Conservation (phyloP, 2,888 invertebrate species). For the Bellardia pandia region DNA sequence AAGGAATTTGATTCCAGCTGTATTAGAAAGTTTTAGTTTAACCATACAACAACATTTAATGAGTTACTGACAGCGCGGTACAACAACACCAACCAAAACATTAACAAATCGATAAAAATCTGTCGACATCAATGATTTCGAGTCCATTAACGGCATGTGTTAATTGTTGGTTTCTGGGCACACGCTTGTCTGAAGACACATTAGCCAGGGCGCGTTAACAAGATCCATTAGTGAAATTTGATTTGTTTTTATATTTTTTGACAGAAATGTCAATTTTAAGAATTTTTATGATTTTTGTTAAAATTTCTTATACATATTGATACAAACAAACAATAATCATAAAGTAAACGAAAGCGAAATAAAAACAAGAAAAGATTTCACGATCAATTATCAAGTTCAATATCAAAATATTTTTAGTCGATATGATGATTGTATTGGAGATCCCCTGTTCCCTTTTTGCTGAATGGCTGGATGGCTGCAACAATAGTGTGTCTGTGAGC, state of each 20-base stretch:
- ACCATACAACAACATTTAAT: slow-evolving; percentile 4
- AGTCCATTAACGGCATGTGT: slow-evolving; percentile 70
- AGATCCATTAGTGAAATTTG: slow-evolving; percentile 65
- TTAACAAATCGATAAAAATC: slow-evolving; percentile 59
- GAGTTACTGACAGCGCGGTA: not conserved
- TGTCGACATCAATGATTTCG: slow-evolving; percentile 63
- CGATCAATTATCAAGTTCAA: slow-evolving; percentile 66
- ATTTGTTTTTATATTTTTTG: slow-evolving; percentile 8
- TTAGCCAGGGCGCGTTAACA: slow-evolving; percentile 60
- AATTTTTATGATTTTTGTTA: slow-evolving; percentile 49
- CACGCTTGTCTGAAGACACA: slow-evolving; percentile 45
- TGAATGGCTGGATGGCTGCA: not conserved
- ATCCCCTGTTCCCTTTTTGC: not conserved
- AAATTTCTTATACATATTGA: slow-evolving; percentile 39
- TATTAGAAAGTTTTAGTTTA: not conserved
- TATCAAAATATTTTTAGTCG: slow-evolving; percentile 43
- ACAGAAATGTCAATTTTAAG: slow-evolving; percentile 46
- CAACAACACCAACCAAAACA: slow-evolving; percentile 29
- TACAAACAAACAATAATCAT: not conserved
- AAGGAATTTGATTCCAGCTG: not conserved
- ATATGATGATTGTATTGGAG: not conserved
- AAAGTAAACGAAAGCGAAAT: not conserved
- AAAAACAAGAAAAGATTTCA: slow-evolving; percentile 22
- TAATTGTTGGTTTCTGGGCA: slow-evolving; percentile 46
- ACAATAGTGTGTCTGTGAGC: not conserved